Evolutionary conservation across 2,888 invertebrate genomes (phyloP), one percentile per base, ranked within the genome.

Genomic region (Mythimna lalbum): DNA sequence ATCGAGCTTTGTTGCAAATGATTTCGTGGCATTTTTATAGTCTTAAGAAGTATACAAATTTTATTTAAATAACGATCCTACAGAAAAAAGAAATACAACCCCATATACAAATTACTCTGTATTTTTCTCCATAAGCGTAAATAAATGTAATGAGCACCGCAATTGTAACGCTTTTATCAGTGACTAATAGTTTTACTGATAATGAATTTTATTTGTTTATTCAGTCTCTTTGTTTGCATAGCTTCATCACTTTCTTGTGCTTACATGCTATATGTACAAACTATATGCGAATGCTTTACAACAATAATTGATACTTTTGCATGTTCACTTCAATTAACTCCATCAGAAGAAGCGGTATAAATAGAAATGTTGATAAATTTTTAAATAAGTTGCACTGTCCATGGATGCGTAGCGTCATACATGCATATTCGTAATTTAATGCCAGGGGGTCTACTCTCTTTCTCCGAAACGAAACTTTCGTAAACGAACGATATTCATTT

Each of bases 201-300:
- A 72, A n/a, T 21, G 47, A 65, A 74, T 47, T 64, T 73, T 62
- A 62, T 73, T 73, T 64, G n/a, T 73, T 50, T 39, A 33, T 33
- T 23, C 12, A 14, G 31, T 50, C 33, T 72, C 56, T 57, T 65
- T 73, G 36, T 73, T 73, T 57, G 27, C 33, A 43, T 64, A 19
- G n/a, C 23, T 57, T 57, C 43, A 60, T 55, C 23, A 23, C 17
- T 47, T 36, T 27, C 21, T 6, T 49, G 47, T 47, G 33, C 43
- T 64, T 36, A 21, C 7, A n/a, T 23, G 27, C 36, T 36, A 14
- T 33, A 27, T 47, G 19, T 23, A 43, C 6, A 31, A 69, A 55
- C 50, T 39, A 36, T 53, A 33, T 69, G 71, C 71, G 56, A 76
- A 70, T 57, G 77, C 36, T 49, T 71, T 36, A 31, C 6, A 43